Evolutionary conservation across 2,113 vertebrate species (phyloP), one percentile per base, ranked within the genome.

Genomic region (Nothobranchius kuhntae): DNA sequence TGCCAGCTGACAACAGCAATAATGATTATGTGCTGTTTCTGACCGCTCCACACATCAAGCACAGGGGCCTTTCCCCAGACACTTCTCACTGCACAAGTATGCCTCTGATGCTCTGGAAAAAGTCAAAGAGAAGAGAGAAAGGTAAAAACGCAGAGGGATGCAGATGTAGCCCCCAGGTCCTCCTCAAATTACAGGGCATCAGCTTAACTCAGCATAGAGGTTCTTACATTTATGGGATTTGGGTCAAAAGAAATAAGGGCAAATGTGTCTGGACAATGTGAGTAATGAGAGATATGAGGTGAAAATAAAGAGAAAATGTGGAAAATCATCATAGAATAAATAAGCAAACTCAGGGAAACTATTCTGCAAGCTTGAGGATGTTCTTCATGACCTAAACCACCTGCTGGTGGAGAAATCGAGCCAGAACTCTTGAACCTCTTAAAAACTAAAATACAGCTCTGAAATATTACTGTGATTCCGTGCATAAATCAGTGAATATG

Each of bases 121-220:
- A 75, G 46, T 61, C 53, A 68, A 53, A 61, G 46, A 75, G 47
- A 4, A 30, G 30, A 30, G 30, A 30, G 30, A 2, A 30, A 65
- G 40, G 4, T 54, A 51, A 53, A 51, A 21, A 44, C 66, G 35
- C 38, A 40, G 38, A 40, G 38, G 38, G 36, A 51, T 35, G 44
- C n/a, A 6, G 30, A 61, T 30, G 60, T 13, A 50, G 53, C 46
- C 58, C 73, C 53, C n/a, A 14, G 3, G 64, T 61, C 17, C 75
- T 61, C 45, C 52, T 85, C 63, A 73, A 54, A 72, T 47, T 8
- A 53, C 17, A 65, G 68, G 45, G n/a, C 65, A 74, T 24, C 47
- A 83, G n/a, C 65, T 75, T 78, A 78, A 87, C 80, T 85, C 40
- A 62, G 36, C 73, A 78, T 78, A 80, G 57, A 9, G 60, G 59